phyloP scores from a whole-genome alignment of 2,888 invertebrate genomes.

The Vanessa cardui region DNA sequence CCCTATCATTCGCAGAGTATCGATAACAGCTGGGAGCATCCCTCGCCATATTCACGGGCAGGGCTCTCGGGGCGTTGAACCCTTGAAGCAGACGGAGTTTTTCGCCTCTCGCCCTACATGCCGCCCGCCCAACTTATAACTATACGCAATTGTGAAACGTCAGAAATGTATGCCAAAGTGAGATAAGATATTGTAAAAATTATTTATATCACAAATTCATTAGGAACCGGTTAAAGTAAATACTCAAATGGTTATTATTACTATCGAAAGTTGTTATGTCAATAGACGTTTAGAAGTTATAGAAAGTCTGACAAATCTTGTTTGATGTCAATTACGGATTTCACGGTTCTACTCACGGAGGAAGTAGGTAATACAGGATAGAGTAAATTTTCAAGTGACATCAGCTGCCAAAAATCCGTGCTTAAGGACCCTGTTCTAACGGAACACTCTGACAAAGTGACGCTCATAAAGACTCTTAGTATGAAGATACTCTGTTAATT shows the following conservation, averaged over 20 bases:
- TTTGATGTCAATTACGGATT: constrained; percentile 39
- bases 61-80: constrained; percentile 76
- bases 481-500: constrained; percentile 28
- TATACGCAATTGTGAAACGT: constrained; percentile 35
- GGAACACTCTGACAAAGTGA: constrained; percentile 47
- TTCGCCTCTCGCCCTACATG: constrained; percentile 79
- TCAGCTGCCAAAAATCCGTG: constrained; percentile 56
- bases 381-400: constrained; percentile 38
- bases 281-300: constrained; percentile 35
- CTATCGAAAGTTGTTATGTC: constrained; percentile 33
- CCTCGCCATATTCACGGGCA: constrained; percentile 77
- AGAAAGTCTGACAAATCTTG: constrained; percentile 28
- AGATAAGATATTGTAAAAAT: constrained; percentile 7
- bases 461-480: constrained; percentile 46
- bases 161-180: constrained; percentile 3
- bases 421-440: constrained; percentile 53
- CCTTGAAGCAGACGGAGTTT: constrained; percentile 71
- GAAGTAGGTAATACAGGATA: constrained; percentile 36
- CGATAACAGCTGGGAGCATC: constrained; percentile 71
- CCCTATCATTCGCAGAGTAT: constrained; percentile 55
- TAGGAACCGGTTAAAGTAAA: constrained; percentile 17
- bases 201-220: constrained; percentile 3
- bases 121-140: constrained; percentile 66
- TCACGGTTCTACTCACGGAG: constrained; percentile 40
- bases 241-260: constrained; percentile 23